Evolutionary conservation across 2,888 invertebrate species (phyloP), one percentile per base, ranked within the genome.

Genomic region (Flexamia atlantica): DNA sequence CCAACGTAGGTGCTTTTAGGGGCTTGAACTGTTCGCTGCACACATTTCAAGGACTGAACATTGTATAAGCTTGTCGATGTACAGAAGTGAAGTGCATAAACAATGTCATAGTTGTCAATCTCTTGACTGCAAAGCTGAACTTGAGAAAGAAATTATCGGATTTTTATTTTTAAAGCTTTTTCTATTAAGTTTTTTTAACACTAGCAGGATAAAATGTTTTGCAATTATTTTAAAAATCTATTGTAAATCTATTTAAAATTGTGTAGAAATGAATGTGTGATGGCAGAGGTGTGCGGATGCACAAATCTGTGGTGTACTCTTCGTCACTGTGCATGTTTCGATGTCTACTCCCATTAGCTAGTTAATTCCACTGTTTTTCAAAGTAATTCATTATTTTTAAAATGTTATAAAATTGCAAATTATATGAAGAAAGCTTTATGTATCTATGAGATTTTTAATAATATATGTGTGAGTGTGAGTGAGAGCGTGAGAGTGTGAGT

Each of bases 341-440:
- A 83, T 83, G 83, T 83, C 83, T 83, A 83, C 50, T 80, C 83
- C 50, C 57, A 57, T 32, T 57, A 68, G 68, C 50, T 83, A 83
- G 70, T 83, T 83, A 83, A 74, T 83, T 53, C 72, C 74, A 57
- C 72, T 83, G 82, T 83, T 83, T 82, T 83, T 83, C 82, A 72
- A 83, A 82, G 40, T 82, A 81, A 83, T 80, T 57, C 68, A 81
- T 84, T 60, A 84, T 84, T 84, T 84, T 81, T 84, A 83, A 81
- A 84, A 81, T 70, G 84, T 84, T 84, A 80, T 81, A 82, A 84
- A 82, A 82, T 82, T 84, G 84, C 84, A 84, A 84, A 84, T 82
- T 82, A 82, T 84, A 84, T 79, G 70, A 81, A 84, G 82, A 84
- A 82, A 84, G 84, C 84, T 84, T 84, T 84, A 84, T 84, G 84